Evolutionary conservation across 2,113 vertebrate species (phyloP).

Genomic region (Plotosus lineatus): DNA sequence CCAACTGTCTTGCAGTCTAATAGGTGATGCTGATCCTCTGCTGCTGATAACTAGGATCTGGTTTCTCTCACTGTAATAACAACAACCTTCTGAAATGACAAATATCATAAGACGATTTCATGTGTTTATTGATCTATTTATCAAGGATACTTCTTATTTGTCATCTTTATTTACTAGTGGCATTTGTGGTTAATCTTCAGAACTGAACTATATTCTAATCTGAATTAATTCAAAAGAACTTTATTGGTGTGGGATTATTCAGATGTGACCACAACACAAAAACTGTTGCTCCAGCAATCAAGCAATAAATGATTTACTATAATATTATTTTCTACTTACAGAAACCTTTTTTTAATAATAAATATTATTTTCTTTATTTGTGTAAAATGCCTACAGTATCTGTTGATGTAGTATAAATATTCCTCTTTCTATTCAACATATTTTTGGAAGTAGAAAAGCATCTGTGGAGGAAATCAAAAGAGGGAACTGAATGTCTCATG

Average conservation of each 20-base stretch:
- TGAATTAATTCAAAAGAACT: not conserved
- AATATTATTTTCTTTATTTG: not conserved
- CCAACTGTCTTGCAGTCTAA: slow-evolving; percentile 54
- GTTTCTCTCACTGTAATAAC: slow-evolving; percentile 37
- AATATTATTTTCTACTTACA: not conserved
- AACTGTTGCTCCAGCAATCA: not conserved
- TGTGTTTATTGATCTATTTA: not conserved
- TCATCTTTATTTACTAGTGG: not conserved
- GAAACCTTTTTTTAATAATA: not conserved
- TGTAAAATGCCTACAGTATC: not conserved
- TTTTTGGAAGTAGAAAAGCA: not conserved
- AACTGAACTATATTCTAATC: not conserved
- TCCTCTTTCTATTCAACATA: not conserved
- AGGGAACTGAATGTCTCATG: slow-evolving; percentile 32
- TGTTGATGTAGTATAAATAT: not conserved
- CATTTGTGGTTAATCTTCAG: not conserved
- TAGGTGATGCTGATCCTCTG: slow-evolving; percentile 45
- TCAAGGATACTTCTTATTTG: not conserved
- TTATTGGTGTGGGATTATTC: not conserved
- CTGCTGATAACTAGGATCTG: slow-evolving; percentile 58
- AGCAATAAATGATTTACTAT: not conserved
- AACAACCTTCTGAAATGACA: slow-evolving; percentile 26
- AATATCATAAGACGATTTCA: not conserved
- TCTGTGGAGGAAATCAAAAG: not conserved
- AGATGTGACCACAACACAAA: not conserved